phyloP scores from a whole-genome alignment of 2,888 invertebrate genomes.

The Odontothrips loti region DNA sequence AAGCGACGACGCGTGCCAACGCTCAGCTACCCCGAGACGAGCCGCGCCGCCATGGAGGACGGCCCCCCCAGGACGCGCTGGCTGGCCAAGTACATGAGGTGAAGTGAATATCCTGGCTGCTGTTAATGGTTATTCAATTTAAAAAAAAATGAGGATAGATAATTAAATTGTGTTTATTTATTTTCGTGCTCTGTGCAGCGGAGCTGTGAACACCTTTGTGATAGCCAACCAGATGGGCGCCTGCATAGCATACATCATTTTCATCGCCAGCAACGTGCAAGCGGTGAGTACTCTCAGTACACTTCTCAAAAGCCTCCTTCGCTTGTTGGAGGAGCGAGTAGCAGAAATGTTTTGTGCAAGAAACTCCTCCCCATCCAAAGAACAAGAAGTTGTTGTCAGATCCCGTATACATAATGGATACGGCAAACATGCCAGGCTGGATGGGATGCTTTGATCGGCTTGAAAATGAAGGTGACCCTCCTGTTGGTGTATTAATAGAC shows the following conservation, averaged over 20 bases:
- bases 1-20: slow-evolving; percentile 53
- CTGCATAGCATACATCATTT: slow-evolving; percentile 93
- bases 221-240: slow-evolving; percentile 90
- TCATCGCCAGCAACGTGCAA: slow-evolving; percentile 79
- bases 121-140: no score
- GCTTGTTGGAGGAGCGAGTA: no score
- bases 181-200: slow-evolving; percentile 55
- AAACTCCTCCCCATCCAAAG: no score
- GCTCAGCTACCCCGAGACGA: slow-evolving; percentile 74
- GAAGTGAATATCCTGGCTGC: background rate
- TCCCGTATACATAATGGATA: no score
- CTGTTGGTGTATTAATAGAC: no score
- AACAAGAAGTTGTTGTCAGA: no score
- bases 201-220: slow-evolving; percentile 67
- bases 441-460: no score
- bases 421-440: no score
- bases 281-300: slow-evolving; percentile 43
- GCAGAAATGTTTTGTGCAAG: background rate
- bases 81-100: background rate
- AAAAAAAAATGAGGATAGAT: no score
- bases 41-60: slow-evolving; percentile 69
- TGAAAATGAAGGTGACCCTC: no score
- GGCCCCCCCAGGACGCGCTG: slow-evolving; percentile 48
- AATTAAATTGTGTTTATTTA: no score
- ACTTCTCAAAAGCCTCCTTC: no score